A percentile compares a stretch with the other conserved stretches of the same genome.
Evolutionary conservation across 2,888 invertebrate genomes (phyloP).

Genomic region (Arctia plantaginis): DNA sequence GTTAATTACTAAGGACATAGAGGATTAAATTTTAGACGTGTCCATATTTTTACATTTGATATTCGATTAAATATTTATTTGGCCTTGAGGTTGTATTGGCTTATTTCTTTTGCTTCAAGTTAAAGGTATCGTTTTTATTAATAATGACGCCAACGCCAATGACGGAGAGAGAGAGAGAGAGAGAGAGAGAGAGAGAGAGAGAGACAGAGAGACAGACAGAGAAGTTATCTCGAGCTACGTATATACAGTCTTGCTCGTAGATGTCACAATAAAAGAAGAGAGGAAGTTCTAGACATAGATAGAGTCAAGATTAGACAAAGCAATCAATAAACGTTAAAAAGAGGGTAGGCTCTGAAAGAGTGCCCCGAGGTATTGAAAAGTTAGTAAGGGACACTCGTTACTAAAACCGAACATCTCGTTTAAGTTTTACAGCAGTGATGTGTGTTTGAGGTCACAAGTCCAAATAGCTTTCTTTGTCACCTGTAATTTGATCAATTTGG

Average conservation of each 20-base stretch:
- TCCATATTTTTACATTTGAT: background rate
- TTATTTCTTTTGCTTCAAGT: background rate
- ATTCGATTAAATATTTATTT: background rate
- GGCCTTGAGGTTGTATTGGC: background rate
- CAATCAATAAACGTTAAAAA: background rate
- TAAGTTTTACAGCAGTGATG: background rate
- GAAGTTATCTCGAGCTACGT: too few relatives aligned
- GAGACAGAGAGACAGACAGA: too few relatives aligned
- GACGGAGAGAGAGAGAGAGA: too few relatives aligned
- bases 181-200: too few relatives aligned
- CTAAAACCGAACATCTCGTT: background rate
- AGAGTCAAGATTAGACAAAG: too few relatives aligned
- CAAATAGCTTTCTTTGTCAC: constrained; percentile 7
- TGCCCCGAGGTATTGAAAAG: background rate
- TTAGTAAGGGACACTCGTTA: too few relatives aligned
- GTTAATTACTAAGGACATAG: constrained; percentile 26
- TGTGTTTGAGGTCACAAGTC: constrained; percentile 1
- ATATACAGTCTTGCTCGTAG: too few relatives aligned
- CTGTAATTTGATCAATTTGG: background rate
- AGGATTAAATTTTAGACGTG: background rate
- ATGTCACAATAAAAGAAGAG: too few relatives aligned
- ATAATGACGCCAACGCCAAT: background rate
- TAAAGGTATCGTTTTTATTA: background rate
- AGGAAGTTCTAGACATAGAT: too few relatives aligned
- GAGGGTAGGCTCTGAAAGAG: background rate